Conservation (phyloP, 1,140 invertebrate species). For the Drosophila ambigua region DNA sequence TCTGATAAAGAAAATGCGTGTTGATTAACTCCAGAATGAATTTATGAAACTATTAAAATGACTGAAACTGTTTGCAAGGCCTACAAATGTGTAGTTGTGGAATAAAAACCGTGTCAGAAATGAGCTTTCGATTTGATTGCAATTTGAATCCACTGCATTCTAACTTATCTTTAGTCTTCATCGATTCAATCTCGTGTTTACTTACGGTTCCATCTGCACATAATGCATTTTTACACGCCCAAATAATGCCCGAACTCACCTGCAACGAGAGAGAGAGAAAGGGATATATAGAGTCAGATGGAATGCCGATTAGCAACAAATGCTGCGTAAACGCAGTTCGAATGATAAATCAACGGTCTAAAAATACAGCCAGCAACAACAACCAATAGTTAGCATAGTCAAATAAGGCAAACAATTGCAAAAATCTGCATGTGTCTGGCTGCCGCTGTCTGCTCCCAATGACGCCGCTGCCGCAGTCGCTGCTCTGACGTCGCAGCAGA, state of each 20-base stretch:
- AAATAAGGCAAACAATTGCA: slow-evolving; percentile 81
- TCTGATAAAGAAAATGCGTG: too few species aligned
- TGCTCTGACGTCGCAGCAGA: slow-evolving; percentile 24
- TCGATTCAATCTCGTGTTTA: slow-evolving; percentile 28
- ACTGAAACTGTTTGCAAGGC: too few species aligned
- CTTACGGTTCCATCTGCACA: slow-evolving; percentile 45
- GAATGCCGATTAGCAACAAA: slow-evolving; percentile 63
- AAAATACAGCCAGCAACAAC: slow-evolving; percentile 64
- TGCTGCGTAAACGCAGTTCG: slow-evolving; percentile 69
- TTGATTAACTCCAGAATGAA: too few species aligned
- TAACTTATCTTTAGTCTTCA: neutral
- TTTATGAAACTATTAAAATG: too few species aligned
- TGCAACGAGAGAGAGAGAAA: slow-evolving; percentile 51
- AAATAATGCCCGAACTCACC: slow-evolving; percentile 50
- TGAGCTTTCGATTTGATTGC: too few species aligned
- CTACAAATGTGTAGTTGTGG: too few species aligned
- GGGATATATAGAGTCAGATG: slow-evolving; percentile 30
- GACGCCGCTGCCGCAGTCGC: slow-evolving; percentile 20
- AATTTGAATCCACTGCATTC: too few species aligned
- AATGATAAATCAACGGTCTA: slow-evolving; percentile 78
- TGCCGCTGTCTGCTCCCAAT: slow-evolving; percentile 17
- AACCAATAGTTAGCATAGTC: slow-evolving; percentile 54
- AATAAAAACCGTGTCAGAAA: too few species aligned
- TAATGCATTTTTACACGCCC: slow-evolving; percentile 26
- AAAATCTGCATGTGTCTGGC: slow-evolving; percentile 73